Conservation (phyloP, 2,113 vertebrate genomes). For the Willisornis vidua region DNA sequence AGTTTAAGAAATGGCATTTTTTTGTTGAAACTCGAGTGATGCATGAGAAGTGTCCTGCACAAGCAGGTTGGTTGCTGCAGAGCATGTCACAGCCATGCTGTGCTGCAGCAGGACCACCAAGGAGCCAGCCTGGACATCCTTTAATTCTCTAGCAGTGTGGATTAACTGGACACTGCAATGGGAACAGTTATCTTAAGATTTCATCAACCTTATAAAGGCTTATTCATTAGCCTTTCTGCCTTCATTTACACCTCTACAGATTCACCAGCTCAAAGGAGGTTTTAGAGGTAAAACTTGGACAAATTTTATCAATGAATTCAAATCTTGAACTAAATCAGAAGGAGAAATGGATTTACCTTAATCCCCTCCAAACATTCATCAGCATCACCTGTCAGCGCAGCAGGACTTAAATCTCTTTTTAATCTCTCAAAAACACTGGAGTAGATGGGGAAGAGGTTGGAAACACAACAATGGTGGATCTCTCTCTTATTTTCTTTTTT, state of each 20-base stretch:
- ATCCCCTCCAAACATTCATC: constrained; percentile 31
- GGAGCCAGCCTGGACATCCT: neutral
- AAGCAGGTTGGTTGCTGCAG: fast-evolving
- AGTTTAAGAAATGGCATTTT: neutral
- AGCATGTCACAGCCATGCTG: neutral
- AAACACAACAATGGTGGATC: neutral
- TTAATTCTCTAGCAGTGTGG: neutral
- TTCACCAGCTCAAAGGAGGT: neutral
- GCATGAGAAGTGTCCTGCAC: neutral
- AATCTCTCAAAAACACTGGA: neutral
- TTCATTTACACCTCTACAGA: neutral
- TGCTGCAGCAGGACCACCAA: neutral
- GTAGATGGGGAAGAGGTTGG: neutral
- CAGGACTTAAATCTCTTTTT: constrained; percentile 34
- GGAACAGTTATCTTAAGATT: neutral
- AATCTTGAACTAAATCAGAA: constrained; percentile 32
- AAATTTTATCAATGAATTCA: constrained; percentile 44
- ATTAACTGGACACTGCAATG: neutral
- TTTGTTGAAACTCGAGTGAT: neutral
- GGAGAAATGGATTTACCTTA: constrained; percentile 35
- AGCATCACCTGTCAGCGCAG: constrained; percentile 48
- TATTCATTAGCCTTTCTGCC: neutral
- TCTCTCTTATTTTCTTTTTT: too few species aligned
- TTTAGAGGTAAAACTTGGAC: neutral
- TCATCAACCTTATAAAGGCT: neutral